Conservation (phyloP, 1,140 invertebrate genomes). For the Drosophila kepulauana region DNA sequence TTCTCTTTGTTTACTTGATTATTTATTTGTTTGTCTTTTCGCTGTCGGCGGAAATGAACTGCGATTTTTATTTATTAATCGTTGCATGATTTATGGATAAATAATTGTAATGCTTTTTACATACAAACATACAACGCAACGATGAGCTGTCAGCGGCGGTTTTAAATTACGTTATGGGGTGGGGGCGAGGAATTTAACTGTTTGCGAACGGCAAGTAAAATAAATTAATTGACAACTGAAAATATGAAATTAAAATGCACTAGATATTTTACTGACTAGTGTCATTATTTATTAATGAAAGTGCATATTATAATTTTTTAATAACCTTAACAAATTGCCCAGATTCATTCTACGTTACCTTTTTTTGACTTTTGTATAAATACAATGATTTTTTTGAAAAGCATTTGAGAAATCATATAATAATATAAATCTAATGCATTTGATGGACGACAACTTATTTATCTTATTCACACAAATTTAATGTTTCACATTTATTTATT, state of each 20-base stretch:
- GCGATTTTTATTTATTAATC: constrained; percentile 79
- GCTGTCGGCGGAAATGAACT: constrained; percentile 77
- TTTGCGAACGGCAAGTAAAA: constrained; percentile 26
- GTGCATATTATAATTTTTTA: background rate
- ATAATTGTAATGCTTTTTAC: constrained; percentile 73
- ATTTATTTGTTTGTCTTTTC: constrained; percentile 61
- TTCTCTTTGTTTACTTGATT: constrained; percentile 47
- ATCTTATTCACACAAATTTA: no score
- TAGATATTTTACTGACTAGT: background rate
- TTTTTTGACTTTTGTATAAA: background rate
- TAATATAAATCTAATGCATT: no score
- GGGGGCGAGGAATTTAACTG: background rate
- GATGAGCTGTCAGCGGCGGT: constrained; percentile 50
- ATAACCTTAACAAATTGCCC: background rate
- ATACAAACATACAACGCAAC: background rate
- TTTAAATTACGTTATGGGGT: constrained; percentile 26
- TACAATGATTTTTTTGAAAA: background rate
- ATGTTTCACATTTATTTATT: no score
- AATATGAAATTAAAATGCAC: constrained; percentile 6
- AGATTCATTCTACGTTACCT: background rate
- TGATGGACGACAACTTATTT: no score
- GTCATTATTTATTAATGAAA: background rate
- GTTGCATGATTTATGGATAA: constrained; percentile 75
- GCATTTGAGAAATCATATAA: no score
- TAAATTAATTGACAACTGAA: constrained; percentile 49